Percentiles rank a stretch among this genome's conserved stretches.
phyloP scores from a whole-genome alignment of 1,140 invertebrate species.

The Pygmarrhopalites habei region DNA sequence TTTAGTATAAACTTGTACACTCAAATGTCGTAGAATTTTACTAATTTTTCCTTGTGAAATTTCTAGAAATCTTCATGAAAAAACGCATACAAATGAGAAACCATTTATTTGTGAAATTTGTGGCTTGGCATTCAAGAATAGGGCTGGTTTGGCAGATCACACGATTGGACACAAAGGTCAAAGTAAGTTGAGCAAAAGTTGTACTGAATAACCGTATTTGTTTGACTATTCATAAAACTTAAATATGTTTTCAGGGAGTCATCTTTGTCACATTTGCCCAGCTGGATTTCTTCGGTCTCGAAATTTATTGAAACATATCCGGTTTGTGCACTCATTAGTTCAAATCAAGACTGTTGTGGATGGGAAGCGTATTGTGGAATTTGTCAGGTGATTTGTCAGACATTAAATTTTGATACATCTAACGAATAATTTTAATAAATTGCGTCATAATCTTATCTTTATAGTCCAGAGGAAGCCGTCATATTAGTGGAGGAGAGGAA shows the following conservation, averaged over 20 bases:
- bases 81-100: neutral
- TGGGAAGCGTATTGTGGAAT: neutral
- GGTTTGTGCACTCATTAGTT: neutral
- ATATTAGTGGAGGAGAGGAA: neutral
- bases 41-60: neutral
- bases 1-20: neutral
- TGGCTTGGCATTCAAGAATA: neutral
- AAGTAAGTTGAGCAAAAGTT: constrained; percentile 2
- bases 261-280: constrained; percentile 2
- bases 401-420: too few relatives aligned
- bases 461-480: neutral
- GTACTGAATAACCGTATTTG: too few relatives aligned
- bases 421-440: too few relatives aligned
- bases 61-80: neutral
- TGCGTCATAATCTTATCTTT: too few relatives aligned
- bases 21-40: neutral
- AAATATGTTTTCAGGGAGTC: too few relatives aligned
- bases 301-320: neutral
- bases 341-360: neutral
- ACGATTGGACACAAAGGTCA: neutral
- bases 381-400: too few relatives aligned
- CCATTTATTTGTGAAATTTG: neutral
- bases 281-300: neutral
- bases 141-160: neutral
- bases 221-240: too few relatives aligned